A percentile compares a stretch with the other conserved stretches of the same genome.
phyloP scores from a whole-genome alignment of 2,888 invertebrate species.

The Sesia bembeciformis region DNA sequence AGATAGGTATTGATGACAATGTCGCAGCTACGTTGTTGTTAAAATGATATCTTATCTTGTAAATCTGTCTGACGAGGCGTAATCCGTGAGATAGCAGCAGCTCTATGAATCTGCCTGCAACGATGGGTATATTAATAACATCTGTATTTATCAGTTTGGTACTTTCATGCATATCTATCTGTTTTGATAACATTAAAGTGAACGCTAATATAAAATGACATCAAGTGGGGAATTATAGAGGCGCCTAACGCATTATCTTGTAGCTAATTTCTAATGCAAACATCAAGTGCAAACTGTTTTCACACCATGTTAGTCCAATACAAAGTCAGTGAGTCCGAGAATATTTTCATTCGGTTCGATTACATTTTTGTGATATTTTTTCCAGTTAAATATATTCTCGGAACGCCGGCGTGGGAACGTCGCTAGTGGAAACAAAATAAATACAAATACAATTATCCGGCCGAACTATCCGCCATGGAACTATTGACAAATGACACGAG shows the following conservation, averaged over 20 bases:
- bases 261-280: constrained; percentile 5
- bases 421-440: constrained; percentile 37
- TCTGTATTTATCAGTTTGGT: too few relatives aligned
- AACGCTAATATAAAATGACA: too few relatives aligned
- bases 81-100: constrained; percentile 35
- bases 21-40: background rate
- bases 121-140: too few relatives aligned
- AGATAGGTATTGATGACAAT: background rate
- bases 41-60: constrained; percentile 36
- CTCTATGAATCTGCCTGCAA: too few relatives aligned
- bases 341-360: background rate
- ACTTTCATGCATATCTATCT: too few relatives aligned
- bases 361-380: constrained; percentile 13
- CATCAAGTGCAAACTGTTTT: background rate
- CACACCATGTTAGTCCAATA: background rate
- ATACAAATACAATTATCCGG: constrained; percentile 40
- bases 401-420: constrained; percentile 41
- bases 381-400: constrained; percentile 34
- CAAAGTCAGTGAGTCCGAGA: background rate
- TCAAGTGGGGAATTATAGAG: too few relatives aligned
- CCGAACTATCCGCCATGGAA: constrained; percentile 29
- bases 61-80: constrained; percentile 58
- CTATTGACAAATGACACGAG: constrained; percentile 39
- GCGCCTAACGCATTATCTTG: background rate
- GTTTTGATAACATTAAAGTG: too few relatives aligned